Conservation (phyloP, 2,888 invertebrate species). For the Hydrotaea diabolus region DNA sequence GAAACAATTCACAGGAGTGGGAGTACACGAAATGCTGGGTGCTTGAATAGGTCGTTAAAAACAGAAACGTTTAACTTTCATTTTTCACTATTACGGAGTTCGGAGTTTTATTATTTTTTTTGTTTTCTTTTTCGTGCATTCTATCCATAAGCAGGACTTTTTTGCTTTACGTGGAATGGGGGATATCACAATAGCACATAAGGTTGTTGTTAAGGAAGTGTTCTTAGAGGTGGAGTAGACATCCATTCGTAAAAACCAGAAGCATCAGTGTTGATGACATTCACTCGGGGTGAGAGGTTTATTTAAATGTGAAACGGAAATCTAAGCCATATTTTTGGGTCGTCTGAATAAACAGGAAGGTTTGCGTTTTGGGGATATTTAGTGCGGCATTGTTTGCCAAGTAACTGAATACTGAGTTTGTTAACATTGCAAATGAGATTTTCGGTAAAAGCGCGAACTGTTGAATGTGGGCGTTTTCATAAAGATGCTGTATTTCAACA, state of each 20-base stretch:
- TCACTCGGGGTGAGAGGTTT: background rate
- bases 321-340: slow-evolving; percentile 32
- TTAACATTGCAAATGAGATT: slow-evolving; percentile 61
- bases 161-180: slow-evolving; percentile 32
- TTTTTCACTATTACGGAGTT: slow-evolving; percentile 61
- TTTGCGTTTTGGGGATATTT: slow-evolving; percentile 40
- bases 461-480: no score
- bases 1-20: no score
- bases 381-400: slow-evolving; percentile 39
- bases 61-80: slow-evolving; percentile 71
- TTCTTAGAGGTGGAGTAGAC: background rate
- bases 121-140: no score
- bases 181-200: slow-evolving; percentile 34
- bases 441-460: background rate
- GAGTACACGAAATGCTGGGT: slow-evolving; percentile 64
- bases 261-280: slow-evolving; percentile 39
- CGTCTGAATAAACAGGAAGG: slow-evolving; percentile 17
- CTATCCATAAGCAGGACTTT: slow-evolving; percentile 61
- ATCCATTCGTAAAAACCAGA: slow-evolving; percentile 2
- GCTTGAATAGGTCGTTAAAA: slow-evolving; percentile 68
- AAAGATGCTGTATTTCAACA: no score
- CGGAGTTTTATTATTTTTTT: slow-evolving; percentile 47
- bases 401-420: slow-evolving; percentile 38
- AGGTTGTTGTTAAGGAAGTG: slow-evolving; percentile 7
- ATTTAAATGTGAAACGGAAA: slow-evolving; percentile 60